A percentile compares a stretch with the other conserved stretches of the same genome.
Evolutionary conservation across 2,888 invertebrate species (phyloP).

Genomic region (Cheilosia scutellata): DNA sequence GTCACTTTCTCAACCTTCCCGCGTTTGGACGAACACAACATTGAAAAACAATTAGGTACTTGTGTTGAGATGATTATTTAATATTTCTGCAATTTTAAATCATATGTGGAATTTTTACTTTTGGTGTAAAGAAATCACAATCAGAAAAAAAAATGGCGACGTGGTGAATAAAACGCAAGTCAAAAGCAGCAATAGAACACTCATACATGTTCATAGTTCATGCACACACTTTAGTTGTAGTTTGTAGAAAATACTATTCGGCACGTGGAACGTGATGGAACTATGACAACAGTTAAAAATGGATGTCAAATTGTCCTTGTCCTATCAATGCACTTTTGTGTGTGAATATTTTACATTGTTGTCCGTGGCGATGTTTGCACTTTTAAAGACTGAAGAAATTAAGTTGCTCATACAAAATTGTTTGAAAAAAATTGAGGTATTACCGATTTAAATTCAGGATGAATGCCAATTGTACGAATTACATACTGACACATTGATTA

Average conservation of each 20-base stretch:
- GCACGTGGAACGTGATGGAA: slow-evolving; percentile 43
- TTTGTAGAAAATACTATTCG: slow-evolving; percentile 9
- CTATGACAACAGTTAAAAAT: slow-evolving; percentile 62
- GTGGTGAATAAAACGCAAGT: slow-evolving; percentile 56
- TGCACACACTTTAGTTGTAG: too few relatives aligned
- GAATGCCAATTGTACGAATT: too few relatives aligned
- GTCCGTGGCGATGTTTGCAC: background rate
- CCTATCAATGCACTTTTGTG: background rate
- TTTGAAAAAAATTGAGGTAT: background rate
- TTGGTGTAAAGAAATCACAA: slow-evolving; percentile 26
- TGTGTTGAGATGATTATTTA: slow-evolving; percentile 12
- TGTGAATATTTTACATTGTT: background rate
- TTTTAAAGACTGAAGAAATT: background rate
- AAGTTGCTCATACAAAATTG: too few relatives aligned
- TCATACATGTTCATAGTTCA: slow-evolving; percentile 10
- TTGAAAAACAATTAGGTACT: slow-evolving; percentile 8
- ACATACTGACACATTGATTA: too few relatives aligned
- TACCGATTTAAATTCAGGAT: too few relatives aligned
- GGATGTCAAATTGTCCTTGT: slow-evolving; percentile 42
- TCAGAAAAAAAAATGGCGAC: slow-evolving; percentile 59
- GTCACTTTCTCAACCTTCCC: slow-evolving; percentile 15
- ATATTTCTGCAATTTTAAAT: slow-evolving; percentile 37
- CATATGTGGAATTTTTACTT: slow-evolving; percentile 4
- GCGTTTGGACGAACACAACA: slow-evolving; percentile 19
- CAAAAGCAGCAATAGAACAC: slow-evolving; percentile 36